Conservation (phyloP, 2,888 invertebrate genomes). For the Coleophora deauratella region DNA sequence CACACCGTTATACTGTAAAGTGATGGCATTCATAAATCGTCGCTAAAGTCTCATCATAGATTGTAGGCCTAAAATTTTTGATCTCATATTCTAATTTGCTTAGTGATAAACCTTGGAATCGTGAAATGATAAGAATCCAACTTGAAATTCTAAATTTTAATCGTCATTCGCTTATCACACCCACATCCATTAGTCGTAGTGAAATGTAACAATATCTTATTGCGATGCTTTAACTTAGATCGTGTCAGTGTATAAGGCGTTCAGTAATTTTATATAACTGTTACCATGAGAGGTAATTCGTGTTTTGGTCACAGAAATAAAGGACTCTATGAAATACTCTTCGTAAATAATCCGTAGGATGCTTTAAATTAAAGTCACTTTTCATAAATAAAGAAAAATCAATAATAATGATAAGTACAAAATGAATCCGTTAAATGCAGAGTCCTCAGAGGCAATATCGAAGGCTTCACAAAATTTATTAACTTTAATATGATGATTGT, state of each 20-base stretch:
- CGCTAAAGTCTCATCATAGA: slow-evolving; percentile 67
- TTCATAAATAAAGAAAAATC: slow-evolving; percentile 40
- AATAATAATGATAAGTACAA: slow-evolving; percentile 50
- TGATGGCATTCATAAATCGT: slow-evolving; percentile 67
- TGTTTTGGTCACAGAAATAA: slow-evolving; percentile 51
- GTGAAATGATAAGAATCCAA: slow-evolving; percentile 58
- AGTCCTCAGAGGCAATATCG: slow-evolving; percentile 60
- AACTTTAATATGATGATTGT: slow-evolving; percentile 69
- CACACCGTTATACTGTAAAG: slow-evolving; percentile 52
- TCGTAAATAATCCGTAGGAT: slow-evolving; percentile 46
- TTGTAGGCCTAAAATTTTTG: slow-evolving; percentile 73
- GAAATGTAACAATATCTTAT: slow-evolving; percentile 70
- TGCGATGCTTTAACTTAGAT: slow-evolving; percentile 72
- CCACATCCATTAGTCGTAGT: slow-evolving; percentile 62
- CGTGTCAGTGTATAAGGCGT: slow-evolving; percentile 64
- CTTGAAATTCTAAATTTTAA: slow-evolving; percentile 66
- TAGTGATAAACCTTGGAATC: slow-evolving; percentile 67
- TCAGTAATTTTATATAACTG: slow-evolving; percentile 60
- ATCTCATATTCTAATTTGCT: slow-evolving; percentile 75
- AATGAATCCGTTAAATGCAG: slow-evolving; percentile 53
- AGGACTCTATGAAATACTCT: slow-evolving; percentile 48
- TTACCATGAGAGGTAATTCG: slow-evolving; percentile 45
- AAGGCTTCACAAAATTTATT: slow-evolving; percentile 61
- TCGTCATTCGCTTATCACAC: slow-evolving; percentile 56
- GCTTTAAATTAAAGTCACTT: slow-evolving; percentile 41